These are phyloP conservation scores for Pseudorectes ferrugineus DNA, from an alignment of 2,113 vertebrate genomes.

Conservation along the genomic window DNA sequence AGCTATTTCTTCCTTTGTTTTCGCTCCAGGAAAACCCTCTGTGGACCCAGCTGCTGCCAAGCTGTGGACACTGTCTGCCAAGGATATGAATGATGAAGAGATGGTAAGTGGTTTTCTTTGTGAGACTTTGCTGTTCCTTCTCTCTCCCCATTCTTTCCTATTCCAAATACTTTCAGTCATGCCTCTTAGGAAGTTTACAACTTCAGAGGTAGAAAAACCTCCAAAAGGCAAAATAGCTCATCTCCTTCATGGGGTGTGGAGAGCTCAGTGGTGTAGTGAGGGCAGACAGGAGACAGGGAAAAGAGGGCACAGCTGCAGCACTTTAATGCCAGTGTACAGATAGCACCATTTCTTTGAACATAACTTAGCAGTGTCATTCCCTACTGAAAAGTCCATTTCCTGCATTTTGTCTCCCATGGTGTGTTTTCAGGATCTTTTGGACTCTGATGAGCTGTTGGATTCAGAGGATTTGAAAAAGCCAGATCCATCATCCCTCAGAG, in stretches of 20 bases:
- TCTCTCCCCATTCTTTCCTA: background rate
- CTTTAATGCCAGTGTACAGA: background rate
- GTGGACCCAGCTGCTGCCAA: conserved; percentile 83
- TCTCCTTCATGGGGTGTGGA: background rate
- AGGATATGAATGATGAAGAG: conserved; percentile 87
- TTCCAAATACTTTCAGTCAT: background rate
- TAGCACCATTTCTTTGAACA: background rate
- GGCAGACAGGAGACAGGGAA: background rate
- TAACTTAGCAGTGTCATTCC: background rate
- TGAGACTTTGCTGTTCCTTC: background rate
- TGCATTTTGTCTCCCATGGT: background rate
- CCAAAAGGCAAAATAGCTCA: background rate
- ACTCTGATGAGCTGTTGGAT: conserved; percentile 90
- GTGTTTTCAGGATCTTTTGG: conserved; percentile 83
- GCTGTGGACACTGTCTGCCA: conserved; percentile 91
- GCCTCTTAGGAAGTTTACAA: background rate
- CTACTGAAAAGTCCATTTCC: background rate
- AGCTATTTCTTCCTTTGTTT: background rate
- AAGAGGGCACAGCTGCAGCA: background rate
- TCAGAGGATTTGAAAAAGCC: conserved; percentile 92
- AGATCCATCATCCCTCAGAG: conserved; percentile 82
- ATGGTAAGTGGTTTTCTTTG: conserved; percentile 73
- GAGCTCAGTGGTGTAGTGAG: background rate
- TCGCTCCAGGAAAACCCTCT: conserved; percentile 76
- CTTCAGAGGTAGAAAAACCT: background rate